phyloP scores from a whole-genome alignment of 2,113 vertebrate genomes.

The Bos indicus region DNA sequence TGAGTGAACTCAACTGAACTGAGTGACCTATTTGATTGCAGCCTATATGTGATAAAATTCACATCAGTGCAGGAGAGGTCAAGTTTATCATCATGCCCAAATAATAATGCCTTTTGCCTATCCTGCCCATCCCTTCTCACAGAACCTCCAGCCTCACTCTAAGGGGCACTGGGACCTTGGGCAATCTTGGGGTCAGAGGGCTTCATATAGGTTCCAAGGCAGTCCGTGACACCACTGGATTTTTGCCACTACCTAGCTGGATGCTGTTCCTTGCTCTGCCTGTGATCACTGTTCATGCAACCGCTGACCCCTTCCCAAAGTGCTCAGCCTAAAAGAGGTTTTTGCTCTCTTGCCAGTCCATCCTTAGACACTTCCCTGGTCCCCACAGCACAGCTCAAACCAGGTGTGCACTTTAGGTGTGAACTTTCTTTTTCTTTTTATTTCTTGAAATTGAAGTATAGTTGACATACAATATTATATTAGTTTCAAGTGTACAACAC shows the following conservation, averaged over 20 bases:
- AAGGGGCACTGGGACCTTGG: no score
- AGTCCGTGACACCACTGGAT: not conserved
- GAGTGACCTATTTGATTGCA: not conserved
- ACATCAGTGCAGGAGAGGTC: not conserved
- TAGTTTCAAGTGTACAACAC: not conserved
- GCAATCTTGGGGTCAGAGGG: not conserved
- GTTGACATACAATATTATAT: not conserved
- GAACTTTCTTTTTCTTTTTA: not conserved
- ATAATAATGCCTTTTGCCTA: not conserved
- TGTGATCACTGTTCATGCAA: not conserved
- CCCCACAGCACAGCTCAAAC: not conserved
- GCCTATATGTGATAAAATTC: not conserved
- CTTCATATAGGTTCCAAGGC: not conserved
- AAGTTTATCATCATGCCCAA: not conserved
- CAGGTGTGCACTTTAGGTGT: no score
- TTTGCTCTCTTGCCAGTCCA: not conserved
- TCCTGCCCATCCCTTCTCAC: fast-evolving
- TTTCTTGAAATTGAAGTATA: not conserved
- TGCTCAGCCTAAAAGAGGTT: no score
- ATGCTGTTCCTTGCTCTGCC: not conserved
- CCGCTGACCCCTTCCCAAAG: no score
- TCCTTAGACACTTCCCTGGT: not conserved
- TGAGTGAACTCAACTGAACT: no score
- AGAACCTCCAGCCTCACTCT: not conserved
- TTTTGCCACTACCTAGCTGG: not conserved